phyloP scores from a whole-genome alignment of 2,113 vertebrate genomes.

The Piaya cayana region DNA sequence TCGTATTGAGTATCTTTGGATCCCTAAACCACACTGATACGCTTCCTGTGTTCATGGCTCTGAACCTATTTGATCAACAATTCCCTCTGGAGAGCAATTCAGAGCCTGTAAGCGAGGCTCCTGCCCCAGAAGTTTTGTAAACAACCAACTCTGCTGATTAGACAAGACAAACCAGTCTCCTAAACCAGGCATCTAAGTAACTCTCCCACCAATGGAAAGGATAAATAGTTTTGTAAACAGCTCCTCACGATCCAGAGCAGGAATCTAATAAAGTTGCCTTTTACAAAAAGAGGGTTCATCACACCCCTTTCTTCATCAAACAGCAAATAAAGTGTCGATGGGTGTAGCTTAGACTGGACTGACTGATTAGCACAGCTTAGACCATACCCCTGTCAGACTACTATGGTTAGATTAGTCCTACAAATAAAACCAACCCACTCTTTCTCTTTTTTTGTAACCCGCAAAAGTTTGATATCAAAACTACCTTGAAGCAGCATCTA shows the following conservation, averaged over 20 bases:
- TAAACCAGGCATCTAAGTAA: not conserved
- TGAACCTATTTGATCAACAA: not conserved
- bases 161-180: not conserved
- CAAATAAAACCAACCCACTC: not conserved
- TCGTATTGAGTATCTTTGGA: not conserved
- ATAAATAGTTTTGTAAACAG: not conserved
- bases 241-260: not conserved
- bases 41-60: not conserved
- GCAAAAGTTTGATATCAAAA: not conserved
- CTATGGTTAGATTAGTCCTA: not conserved
- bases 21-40: not conserved
- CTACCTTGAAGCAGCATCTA: not conserved
- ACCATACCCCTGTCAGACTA: not conserved
- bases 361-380: not conserved
- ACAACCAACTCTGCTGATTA: not conserved
- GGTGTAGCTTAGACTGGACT: not conserved
- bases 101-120: not conserved
- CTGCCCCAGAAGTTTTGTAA: not conserved
- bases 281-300: not conserved
- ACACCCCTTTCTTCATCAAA: not conserved
- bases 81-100: not conserved
- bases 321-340: not conserved
- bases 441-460: not conserved
- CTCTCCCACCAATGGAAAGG: not conserved
- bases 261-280: not conserved